phyloP scores from a whole-genome alignment of 2,888 invertebrate genomes.

The Leucophora obtusa region DNA sequence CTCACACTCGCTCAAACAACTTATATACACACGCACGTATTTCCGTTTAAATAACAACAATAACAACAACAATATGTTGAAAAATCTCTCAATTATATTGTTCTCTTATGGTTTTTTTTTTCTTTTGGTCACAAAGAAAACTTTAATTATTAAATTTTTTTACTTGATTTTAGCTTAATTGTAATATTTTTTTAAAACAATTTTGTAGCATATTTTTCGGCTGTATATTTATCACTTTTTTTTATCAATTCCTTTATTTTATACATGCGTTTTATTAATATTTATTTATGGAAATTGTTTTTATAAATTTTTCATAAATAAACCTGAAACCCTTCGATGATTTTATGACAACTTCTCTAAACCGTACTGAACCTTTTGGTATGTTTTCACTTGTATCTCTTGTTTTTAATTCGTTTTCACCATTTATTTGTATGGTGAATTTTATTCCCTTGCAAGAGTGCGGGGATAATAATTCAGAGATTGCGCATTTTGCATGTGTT shows the following conservation, averaged over 20 bases:
- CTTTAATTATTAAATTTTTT: constrained; percentile 44
- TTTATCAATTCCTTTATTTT: constrained; percentile 43
- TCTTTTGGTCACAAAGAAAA: constrained; percentile 43
- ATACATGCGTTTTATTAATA: constrained; percentile 5
- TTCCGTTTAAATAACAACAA: background rate
- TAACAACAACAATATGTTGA: background rate
- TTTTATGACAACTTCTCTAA: constrained; percentile 63
- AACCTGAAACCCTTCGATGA: constrained; percentile 63
- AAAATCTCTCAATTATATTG: background rate
- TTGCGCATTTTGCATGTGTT: constrained; percentile 36
- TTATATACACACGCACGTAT: constrained; percentile 11
- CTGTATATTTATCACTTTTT: constrained; percentile 43
- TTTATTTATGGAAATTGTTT: constrained; percentile 9
- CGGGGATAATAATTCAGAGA: constrained; percentile 20
- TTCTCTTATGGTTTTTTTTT: constrained; percentile 30
- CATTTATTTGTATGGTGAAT: constrained; percentile 41
- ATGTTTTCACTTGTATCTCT: constrained; percentile 32
- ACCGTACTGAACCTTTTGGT: constrained; percentile 61
- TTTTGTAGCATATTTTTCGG: constrained; percentile 40
- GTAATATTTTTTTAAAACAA: constrained; percentile 16
- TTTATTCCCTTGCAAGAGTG: background rate
- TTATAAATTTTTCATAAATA: constrained; percentile 43
- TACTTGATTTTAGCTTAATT: constrained; percentile 2
- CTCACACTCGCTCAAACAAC: constrained; percentile 19
- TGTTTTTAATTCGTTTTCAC: constrained; percentile 2